Evolutionary conservation across 2,797 vertebrate genomes (phyloP).

Genomic region (Macroramphosus scolopax): DNA sequence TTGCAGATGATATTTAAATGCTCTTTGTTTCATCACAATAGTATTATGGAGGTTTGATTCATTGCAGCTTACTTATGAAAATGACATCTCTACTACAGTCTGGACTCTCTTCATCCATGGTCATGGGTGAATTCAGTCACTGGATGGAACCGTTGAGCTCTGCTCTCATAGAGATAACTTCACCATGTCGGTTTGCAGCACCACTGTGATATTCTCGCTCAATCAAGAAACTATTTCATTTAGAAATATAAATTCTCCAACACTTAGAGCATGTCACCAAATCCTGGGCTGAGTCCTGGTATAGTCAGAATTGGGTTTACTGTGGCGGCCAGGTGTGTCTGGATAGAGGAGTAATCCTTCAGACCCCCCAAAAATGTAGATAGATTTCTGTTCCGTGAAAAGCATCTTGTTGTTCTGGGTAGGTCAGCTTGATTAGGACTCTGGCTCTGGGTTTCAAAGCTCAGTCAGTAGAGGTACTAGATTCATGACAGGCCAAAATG

Average conservation of each 20-base stretch:
- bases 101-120: constrained; percentile 9
- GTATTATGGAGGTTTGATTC: constrained; percentile 2
- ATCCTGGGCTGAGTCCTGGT: constrained; percentile 7
- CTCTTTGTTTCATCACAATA: constrained; percentile 6
- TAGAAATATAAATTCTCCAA: constrained; percentile 11
- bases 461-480: constrained; percentile 76
- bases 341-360: constrained; percentile 10
- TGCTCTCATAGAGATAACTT: constrained; percentile 20
- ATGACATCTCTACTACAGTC: no score
- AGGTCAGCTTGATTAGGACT: constrained; percentile 49
- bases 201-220: constrained; percentile 11
- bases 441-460: constrained; percentile 58
- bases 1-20: constrained; percentile 10
- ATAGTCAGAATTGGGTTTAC: constrained; percentile 4
- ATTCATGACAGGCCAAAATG: constrained; percentile 57
- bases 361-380: constrained; percentile 13
- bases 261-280: constrained; percentile 1
- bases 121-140: constrained; percentile 5
- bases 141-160: constrained; percentile 24
- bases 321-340: constrained; percentile 2
- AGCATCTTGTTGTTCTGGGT: constrained; percentile 28
- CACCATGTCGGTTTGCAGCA: constrained; percentile 21
- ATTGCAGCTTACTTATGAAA: no score
- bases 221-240: not conserved
- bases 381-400: constrained; percentile 18